Base-by-base conservation (phyloP, 2,888 invertebrate species). In the Eupithecia subfuscata region DNA sequence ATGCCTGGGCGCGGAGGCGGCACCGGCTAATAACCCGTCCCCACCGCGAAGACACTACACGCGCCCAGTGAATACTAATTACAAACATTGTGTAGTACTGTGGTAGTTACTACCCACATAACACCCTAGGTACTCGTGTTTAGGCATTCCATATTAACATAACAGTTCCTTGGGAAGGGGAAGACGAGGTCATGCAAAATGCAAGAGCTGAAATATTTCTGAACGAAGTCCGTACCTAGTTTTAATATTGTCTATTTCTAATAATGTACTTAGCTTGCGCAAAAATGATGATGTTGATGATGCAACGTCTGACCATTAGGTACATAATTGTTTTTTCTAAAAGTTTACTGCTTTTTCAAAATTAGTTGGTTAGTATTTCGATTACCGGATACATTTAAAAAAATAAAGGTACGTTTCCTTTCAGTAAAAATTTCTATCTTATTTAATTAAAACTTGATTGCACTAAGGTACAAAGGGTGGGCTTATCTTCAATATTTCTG, bases 1-100 rank as follows among this genome's bases (percentile, higher is more conserved):
- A 94, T 95, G 95, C 89, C 93, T 90, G 88, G 89, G 91, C 93
- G 94, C 93, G 93, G 93, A 94, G 95, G 95, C 94, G 94, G 91
- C 93, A 89, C 91, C 92, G 94, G 92, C 94, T 95, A 94, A 90
- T 95, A 95, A 95, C 95, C 94, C 94, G 93, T 94, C 95, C 95
- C 95, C 95, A 95, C 95, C 94, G 93, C 94, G 91, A 86, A 90
- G 91, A 92, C 91, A 90, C 91, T 91, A 88, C 92, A 93, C 92
- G 93, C 92, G 93, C 93, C 91, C 92, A 91, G 92, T 94, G 95
- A 94, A 95, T 95, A 95, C 94, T 94, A 94, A 95, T 94, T 92
- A 94, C 92, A 90, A 88, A 89, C 85, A 56, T 45, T 64, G 25
- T 87, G 90, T 91, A 90, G 89, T 91, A 92, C 91, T 85, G n/a